Evolutionary conservation across 1,140 invertebrate genomes (phyloP).

Genomic region (Matsumurasca onukii): DNA sequence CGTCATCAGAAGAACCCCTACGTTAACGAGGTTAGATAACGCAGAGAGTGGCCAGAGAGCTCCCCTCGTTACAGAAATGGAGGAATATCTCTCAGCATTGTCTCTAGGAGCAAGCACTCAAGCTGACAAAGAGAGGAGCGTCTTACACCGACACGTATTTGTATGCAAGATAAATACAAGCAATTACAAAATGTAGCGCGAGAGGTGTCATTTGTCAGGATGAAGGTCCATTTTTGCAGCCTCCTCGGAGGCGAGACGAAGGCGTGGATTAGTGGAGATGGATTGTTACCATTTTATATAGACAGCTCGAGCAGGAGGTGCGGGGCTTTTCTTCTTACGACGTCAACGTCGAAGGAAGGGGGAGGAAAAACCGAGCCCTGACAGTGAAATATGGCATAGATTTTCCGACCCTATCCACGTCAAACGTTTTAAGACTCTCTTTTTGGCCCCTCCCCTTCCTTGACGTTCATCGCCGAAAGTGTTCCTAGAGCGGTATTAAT

Average conservation of each 20-base stretch:
- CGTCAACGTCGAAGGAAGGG: conserved; percentile 14
- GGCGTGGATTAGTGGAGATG: conserved; percentile 27
- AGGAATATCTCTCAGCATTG: conserved; percentile 22
- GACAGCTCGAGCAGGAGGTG: conserved; percentile 17
- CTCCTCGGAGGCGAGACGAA: not conserved
- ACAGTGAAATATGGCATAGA: conserved; percentile 36
- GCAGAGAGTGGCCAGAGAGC: not conserved
- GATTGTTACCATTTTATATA: conserved; percentile 36
- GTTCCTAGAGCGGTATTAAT: conserved; percentile 30
- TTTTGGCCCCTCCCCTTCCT: conserved; percentile 27
- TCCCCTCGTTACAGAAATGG: conserved; percentile 2
- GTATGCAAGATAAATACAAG: conserved; percentile 28
- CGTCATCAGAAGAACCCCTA: no score
- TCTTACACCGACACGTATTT: conserved; percentile 20
- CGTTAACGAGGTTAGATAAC: no score
- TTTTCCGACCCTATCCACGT: conserved; percentile 29
- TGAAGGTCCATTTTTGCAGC: conserved; percentile 28
- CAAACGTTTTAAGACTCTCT: conserved; percentile 34
- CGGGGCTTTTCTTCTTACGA: conserved; percentile 31
- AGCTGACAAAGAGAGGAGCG: conserved; percentile 20
- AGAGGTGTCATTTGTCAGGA: conserved; percentile 27
- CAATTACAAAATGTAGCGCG: conserved; percentile 29
- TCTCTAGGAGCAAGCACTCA: not conserved
- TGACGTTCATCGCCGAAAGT: conserved; percentile 26
- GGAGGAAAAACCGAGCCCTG: conserved; percentile 27